Evolutionary conservation across 2,113 vertebrate species (phyloP).

Genomic region (Pedetes capensis): DNA sequence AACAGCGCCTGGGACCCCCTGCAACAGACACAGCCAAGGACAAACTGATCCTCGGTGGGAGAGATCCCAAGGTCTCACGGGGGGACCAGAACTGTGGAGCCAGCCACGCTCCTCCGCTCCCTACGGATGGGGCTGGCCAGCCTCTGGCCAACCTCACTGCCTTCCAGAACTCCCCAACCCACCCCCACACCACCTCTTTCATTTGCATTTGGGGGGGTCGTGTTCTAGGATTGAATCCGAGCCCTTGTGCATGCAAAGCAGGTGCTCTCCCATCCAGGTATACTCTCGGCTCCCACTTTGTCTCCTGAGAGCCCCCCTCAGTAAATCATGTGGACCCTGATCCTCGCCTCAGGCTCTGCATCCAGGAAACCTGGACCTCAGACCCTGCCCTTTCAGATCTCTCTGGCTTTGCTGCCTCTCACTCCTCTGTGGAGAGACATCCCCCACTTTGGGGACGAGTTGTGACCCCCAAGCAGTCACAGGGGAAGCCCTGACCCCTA

Average conservation of each 20-base stretch:
- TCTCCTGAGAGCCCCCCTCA: neutral
- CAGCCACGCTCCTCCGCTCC: neutral
- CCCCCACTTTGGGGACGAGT: neutral
- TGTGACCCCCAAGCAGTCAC: too few species aligned
- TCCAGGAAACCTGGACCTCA: neutral
- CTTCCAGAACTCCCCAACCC: rapidly evolving
- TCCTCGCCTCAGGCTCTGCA: neutral
- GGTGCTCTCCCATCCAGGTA: too few species aligned
- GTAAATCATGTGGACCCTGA: rapidly evolving
- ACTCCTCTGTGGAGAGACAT: too few species aligned
- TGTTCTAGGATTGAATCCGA: neutral
- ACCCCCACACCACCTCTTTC: too few species aligned
- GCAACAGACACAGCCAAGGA: neutral
- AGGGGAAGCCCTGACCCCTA: neutral
- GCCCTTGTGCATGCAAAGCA: neutral
- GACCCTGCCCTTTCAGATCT: rapidly evolving
- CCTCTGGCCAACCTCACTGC: neutral
- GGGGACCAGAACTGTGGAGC: neutral
- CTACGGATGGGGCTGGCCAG: neutral
- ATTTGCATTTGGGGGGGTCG: neutral
- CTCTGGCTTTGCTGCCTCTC: neutral
- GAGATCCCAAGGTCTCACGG: too few species aligned
- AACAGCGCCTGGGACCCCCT: rapidly evolving
- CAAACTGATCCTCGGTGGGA: too few species aligned
- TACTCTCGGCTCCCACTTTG: neutral